Base-by-base conservation (phyloP, 1,140 invertebrate genomes). In the Asobara japonica region DNA sequence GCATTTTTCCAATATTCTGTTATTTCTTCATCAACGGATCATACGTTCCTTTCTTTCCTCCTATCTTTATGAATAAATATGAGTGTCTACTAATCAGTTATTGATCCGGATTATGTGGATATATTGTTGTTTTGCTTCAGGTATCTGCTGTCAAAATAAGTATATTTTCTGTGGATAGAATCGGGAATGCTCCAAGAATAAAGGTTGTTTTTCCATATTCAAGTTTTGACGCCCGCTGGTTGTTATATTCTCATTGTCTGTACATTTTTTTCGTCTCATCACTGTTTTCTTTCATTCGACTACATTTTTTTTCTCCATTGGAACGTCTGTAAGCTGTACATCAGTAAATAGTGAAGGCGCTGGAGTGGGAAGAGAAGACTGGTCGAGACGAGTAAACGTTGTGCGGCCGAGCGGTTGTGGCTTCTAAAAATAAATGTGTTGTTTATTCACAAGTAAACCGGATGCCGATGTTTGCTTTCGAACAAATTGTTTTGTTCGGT, bases 401-500 rank as follows among this genome's bases (percentile, higher is more conserved):
- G 80, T 82, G 81, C 80, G 81, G 77, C 76, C 80, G 73, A 75
- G 67, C 25, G 60, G 30, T 41, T 77, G 74, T 73, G 72, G 83
- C 79, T 83, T 88, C 86, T 86, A 85, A 88, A 88, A 88, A 87
- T 88, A 88, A 87, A 87, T 86, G 86, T 86, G 85, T 87, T 87
- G 86, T 87, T 87, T 87, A 87, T 87, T 87, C 85, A 86, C 85
- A 86, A 87, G 84, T 86, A 87, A 87, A 87, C 86, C 86, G 86
- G 86, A 87, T 87, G 86, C 85, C 84, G 79, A 83, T 87, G 86
- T 87, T 87, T 87, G 84, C 86, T 87, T 87, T 86, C 81, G 84
- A 87, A 83, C 82, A 87, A 87, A 86, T 87, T 86, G 86, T 87
- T 87, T 87, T 87, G 86, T 87, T 87, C 86, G 83, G 85, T 87